These are phyloP conservation scores for Ceratosolen fusciceps DNA, from an alignment of 1,140 invertebrate species.

Conservation along the genomic window DNA sequence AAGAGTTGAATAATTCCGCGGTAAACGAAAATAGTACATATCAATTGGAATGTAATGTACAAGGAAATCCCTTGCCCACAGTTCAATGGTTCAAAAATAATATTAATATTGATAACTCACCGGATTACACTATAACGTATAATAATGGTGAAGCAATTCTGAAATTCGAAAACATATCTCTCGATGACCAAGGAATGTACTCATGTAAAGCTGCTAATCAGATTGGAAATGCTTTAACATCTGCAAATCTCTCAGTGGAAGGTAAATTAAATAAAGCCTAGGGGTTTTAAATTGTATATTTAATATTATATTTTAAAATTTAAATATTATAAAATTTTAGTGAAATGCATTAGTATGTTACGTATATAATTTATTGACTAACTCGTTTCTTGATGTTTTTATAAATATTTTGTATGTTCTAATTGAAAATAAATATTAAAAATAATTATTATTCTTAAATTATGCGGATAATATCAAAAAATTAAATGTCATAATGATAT, in stretches of 20 bases:
- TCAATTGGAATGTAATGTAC: conserved; percentile 80
- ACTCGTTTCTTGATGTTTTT: too few relatives aligned
- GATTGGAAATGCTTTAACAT: conserved; percentile 76
- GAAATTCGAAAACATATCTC: conserved; percentile 74
- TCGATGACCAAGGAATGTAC: conserved; percentile 76
- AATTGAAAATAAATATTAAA: too few relatives aligned
- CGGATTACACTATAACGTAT: conserved; percentile 79
- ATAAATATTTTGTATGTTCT: too few relatives aligned
- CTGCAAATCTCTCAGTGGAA: conserved; percentile 72
- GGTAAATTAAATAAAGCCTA: conserved; percentile 67
- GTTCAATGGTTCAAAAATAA: conserved; percentile 87
- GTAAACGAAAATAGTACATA: conserved; percentile 78
- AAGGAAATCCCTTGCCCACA: conserved; percentile 82
- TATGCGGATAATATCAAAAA: too few relatives aligned
- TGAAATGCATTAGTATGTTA: too few relatives aligned
- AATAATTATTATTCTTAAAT: too few relatives aligned
- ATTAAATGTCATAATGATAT: too few relatives aligned
- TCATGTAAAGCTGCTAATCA: conserved; percentile 81
- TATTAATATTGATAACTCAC: conserved; percentile 80
- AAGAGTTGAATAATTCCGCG: conserved; percentile 75
- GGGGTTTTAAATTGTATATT: too few relatives aligned
- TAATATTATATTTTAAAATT: too few relatives aligned
- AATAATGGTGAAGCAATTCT: conserved; percentile 78
- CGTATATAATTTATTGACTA: too few relatives aligned
- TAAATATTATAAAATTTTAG: too few relatives aligned